These are phyloP conservation scores for Drosophila koepferae DNA, from an alignment of 2,888 invertebrate species.

Conservation along the genomic window DNA sequence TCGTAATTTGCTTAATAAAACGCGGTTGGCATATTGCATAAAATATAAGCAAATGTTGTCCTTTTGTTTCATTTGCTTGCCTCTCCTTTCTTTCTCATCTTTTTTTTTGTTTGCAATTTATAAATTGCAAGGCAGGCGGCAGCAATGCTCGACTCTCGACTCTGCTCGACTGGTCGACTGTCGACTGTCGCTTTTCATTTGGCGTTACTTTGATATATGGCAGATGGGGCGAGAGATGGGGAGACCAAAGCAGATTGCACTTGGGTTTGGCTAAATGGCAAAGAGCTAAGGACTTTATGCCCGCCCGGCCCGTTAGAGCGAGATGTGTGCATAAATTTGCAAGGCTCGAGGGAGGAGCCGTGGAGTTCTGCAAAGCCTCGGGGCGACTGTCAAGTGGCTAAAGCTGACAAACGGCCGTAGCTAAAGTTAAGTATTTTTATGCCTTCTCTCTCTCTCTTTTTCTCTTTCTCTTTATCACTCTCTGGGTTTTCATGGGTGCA, in stretches of 20 bases:
- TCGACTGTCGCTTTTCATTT: conserved; percentile 73
- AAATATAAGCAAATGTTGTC: conserved; percentile 71
- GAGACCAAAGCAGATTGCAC: conserved; percentile 37
- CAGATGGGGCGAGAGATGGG: conserved; percentile 8
- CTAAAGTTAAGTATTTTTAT: conserved; percentile 23
- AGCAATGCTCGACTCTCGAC: conserved; percentile 45
- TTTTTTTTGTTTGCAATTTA: conserved; percentile 40
- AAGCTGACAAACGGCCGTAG: conserved; percentile 51
- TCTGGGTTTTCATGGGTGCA: conserved; percentile 11
- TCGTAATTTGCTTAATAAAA: conserved; percentile 80
- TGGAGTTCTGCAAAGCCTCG: conserved; percentile 29
- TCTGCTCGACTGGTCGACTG: conserved; percentile 53
- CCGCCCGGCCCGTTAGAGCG: neutral
- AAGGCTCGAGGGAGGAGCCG: conserved; percentile 37
- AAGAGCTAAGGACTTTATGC: conserved; percentile 22
- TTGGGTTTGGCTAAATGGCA: conserved; percentile 57
- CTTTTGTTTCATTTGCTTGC: conserved; percentile 36
- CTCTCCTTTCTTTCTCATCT: neutral
- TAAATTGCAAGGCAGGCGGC: conserved; percentile 51
- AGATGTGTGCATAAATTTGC: conserved; percentile 57
- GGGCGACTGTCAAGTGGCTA: conserved; percentile 54
- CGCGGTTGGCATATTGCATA: conserved; percentile 81
- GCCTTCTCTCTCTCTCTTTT: neutral
- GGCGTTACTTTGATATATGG: conserved; percentile 62
- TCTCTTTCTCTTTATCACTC: neutral